These are phyloP conservation scores for Tetrax tetrax DNA, from an alignment of 2,113 vertebrate species.

Conservation along the genomic window DNA sequence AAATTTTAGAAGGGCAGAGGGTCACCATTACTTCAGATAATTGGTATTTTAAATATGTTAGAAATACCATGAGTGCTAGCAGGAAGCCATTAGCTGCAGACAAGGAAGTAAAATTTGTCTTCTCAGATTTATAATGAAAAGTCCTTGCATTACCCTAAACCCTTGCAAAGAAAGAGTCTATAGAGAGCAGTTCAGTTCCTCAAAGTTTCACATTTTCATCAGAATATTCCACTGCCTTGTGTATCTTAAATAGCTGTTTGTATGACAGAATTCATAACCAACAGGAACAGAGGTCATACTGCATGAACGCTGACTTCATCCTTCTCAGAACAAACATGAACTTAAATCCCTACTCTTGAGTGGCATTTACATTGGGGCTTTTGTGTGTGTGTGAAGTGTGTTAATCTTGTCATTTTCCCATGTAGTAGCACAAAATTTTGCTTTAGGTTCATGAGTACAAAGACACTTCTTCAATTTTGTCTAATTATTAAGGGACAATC, in stretches of 20 bases:
- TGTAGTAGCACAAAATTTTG: not conserved
- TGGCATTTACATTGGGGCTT: not conserved
- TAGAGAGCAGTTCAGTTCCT: not conserved
- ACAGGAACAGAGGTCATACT: not conserved
- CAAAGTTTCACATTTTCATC: not conserved
- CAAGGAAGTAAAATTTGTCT: slow-evolving; percentile 9
- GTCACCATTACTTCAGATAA: slow-evolving; percentile 35
- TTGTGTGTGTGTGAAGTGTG: not conserved
- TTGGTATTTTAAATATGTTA: slow-evolving; percentile 35
- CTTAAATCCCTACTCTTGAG: not conserved
- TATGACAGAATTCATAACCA: not conserved
- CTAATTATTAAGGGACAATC: not conserved
- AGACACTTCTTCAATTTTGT: not conserved
- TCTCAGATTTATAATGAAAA: not conserved
- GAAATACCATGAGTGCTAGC: slow-evolving; percentile 34
- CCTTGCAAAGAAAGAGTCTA: not conserved
- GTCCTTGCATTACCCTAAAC: not conserved
- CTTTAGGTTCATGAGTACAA: not conserved
- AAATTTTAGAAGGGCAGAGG: not conserved
- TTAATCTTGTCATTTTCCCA: not conserved
- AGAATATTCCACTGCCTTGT: not conserved
- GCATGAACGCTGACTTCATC: not conserved
- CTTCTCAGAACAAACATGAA: not conserved
- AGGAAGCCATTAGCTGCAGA: slow-evolving; percentile 19
- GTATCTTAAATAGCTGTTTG: not conserved